Evolutionary conservation across 2,888 invertebrate genomes (phyloP).

Genomic region (Sinodicranocentrus sp.): DNA sequence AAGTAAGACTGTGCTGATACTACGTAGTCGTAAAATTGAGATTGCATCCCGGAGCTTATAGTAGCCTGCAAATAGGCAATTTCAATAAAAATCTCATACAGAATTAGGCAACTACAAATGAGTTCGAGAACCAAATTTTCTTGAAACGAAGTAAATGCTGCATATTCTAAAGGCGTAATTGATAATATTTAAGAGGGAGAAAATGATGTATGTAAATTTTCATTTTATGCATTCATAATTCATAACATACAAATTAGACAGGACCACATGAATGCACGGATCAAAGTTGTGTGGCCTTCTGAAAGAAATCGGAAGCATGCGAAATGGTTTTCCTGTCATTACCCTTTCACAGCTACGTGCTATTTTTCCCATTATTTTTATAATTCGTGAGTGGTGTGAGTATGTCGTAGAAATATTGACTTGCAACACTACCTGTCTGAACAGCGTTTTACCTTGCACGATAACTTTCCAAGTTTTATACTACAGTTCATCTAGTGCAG

Average conservation of each 20-base stretch:
- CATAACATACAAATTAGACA: not conserved
- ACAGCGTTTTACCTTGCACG: not conserved
- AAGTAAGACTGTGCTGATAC: not conserved
- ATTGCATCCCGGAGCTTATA: no score
- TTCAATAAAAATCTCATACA: no score
- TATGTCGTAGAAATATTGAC: not conserved
- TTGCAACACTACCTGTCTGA: not conserved
- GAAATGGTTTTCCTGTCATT: slow-evolving; percentile 3
- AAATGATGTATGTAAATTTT: not conserved
- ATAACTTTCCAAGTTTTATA: not conserved
- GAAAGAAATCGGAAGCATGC: slow-evolving; percentile 5
- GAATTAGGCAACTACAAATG: not conserved
- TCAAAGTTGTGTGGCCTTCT: not conserved
- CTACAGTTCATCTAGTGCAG: not conserved
- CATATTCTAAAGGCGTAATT: not conserved
- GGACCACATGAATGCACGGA: not conserved
- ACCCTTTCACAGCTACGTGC: not conserved
- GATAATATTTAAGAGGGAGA: not conserved
- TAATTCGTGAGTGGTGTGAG: not conserved
- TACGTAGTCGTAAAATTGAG: no score
- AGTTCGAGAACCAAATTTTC: not conserved
- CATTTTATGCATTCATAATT: not conserved
- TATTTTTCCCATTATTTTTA: not conserved
- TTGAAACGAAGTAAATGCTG: not conserved
- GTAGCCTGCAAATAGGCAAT: no score